Conservation (phyloP, 2,797 vertebrate genomes). For the Phoebastria nigripes region DNA sequence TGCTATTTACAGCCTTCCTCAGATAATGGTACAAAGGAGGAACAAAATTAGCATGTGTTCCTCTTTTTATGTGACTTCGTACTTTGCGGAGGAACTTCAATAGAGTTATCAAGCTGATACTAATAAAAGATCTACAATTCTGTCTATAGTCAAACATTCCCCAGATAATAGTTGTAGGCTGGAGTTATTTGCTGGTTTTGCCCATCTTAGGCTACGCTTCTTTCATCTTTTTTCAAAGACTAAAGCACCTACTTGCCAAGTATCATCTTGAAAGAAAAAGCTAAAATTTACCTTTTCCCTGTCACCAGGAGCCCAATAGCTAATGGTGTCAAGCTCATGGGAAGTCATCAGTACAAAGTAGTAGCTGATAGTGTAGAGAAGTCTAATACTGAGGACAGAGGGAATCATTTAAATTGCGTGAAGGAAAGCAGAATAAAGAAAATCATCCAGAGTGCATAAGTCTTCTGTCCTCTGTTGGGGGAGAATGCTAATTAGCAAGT, state of each 20-base stretch:
- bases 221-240: neutral
- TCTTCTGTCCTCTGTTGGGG: neutral
- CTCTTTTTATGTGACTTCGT: neutral
- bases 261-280: neutral
- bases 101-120: neutral
- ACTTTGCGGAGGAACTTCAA: neutral
- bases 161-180: neutral
- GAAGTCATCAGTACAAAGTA: neutral
- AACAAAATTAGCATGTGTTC: conserved; percentile 1
- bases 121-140: conserved; percentile 9
- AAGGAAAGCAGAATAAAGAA: neutral
- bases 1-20: conserved; percentile 24
- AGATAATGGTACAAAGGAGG: neutral
- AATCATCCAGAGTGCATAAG: neutral
- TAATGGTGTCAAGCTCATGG: neutral
- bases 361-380: neutral
- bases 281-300: neutral
- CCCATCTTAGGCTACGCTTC: neutral
- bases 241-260: neutral
- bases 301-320: neutral
- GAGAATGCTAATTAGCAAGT: neutral
- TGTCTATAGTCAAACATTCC: neutral
- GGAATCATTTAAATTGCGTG: neutral
- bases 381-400: neutral
- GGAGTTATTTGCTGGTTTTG: neutral